Percentiles rank a stretch among this genome's conserved stretches.
These are phyloP conservation scores for Mirza zaza DNA, from an alignment of 2,113 vertebrate species.

Conservation along the genomic window DNA sequence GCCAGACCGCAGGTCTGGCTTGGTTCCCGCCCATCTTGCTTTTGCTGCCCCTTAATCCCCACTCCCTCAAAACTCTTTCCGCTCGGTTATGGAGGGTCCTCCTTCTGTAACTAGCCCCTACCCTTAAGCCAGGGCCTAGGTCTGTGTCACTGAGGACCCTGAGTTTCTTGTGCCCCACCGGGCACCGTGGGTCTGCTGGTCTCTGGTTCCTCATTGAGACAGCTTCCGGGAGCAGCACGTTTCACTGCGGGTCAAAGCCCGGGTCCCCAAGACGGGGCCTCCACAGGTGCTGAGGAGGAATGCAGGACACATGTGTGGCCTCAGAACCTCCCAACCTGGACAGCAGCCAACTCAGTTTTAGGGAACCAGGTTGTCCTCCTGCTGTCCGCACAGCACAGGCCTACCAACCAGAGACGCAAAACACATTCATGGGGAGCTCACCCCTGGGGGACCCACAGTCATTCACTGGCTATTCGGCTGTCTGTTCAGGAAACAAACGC, in stretches of 20 bases:
- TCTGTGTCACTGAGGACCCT: neutral
- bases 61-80: neutral
- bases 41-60: neutral
- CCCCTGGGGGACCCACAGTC: neutral
- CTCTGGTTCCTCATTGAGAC: neutral
- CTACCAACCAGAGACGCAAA: neutral
- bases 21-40: neutral
- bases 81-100: neutral
- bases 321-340: neutral
- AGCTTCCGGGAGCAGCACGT: neutral
- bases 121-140: no score
- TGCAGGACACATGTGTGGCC: accelerated
- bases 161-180: neutral
- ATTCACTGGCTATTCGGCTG: neutral
- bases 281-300: neutral
- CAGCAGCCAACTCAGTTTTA: neutral
- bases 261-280: neutral
- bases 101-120: neutral
- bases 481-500: neutral
- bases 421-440: neutral
- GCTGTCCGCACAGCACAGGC: neutral
- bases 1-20: neutral
- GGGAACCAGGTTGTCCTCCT: neutral
- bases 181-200: accelerated
- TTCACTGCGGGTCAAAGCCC: neutral